A percentile compares a stretch with the other conserved stretches of the same genome.
phyloP scores from a whole-genome alignment of 2,888 invertebrate genomes.

The Flexamia atlantica region DNA sequence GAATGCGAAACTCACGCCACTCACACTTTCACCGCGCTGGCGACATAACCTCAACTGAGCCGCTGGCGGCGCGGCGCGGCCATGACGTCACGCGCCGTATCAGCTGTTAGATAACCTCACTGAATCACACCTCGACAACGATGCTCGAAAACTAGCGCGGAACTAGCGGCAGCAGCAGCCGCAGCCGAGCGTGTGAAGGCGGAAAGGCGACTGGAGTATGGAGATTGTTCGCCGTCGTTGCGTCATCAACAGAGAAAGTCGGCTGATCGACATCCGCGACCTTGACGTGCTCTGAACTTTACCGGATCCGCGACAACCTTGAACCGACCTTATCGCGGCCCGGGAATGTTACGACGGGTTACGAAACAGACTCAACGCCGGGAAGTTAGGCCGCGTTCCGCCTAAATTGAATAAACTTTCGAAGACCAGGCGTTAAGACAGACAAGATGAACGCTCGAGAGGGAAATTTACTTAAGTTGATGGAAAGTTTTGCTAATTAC shows the following conservation, averaged over 20 bases:
- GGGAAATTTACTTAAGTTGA: too few species aligned
- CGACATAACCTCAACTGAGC: conserved; percentile 56
- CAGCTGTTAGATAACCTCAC: conserved; percentile 54
- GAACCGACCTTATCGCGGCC: conserved; percentile 21
- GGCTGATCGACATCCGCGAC: conserved; percentile 38
- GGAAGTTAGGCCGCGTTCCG: too few species aligned
- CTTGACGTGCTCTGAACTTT: conserved; percentile 32
- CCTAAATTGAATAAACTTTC: too few species aligned
- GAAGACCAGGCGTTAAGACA: too few species aligned
- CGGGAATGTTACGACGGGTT: neutral
- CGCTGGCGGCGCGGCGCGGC: neutral
- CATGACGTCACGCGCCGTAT: conserved; percentile 44
- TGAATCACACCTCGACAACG: conserved; percentile 10
- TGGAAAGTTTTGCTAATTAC: too few species aligned
- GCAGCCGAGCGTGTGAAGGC: neutral
- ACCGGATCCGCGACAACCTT: conserved; percentile 44
- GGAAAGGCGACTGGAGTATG: conserved; percentile 4
- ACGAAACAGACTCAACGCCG: too few species aligned
- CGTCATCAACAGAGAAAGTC: conserved; percentile 31
- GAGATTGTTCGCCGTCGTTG: neutral
- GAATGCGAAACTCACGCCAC: conserved; percentile 21
- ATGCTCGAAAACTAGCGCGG: neutral
- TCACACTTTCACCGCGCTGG: conserved; percentile 42
- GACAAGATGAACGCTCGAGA: too few species aligned
- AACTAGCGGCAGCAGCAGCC: neutral